phyloP scores from a whole-genome alignment of 2,888 invertebrate species.

The Leucophenga maculata region DNA sequence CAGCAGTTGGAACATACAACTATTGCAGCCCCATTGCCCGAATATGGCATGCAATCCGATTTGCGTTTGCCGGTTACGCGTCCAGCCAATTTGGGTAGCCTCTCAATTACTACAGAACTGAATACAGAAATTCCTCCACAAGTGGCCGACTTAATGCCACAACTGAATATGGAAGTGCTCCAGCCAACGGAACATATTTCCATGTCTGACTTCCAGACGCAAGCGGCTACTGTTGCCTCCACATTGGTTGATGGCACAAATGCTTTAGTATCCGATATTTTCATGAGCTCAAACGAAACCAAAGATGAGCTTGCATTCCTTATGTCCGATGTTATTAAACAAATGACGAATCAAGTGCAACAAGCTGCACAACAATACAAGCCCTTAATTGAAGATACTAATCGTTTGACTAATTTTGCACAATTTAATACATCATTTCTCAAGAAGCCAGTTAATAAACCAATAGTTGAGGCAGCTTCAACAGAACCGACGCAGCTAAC shows the following conservation, averaged over 20 bases:
- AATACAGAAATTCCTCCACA: conserved; percentile 51
- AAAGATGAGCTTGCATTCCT: conserved; percentile 68
- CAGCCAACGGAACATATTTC: conserved; percentile 61
- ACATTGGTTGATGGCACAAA: conserved; percentile 66
- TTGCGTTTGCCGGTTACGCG: conserved; percentile 50
- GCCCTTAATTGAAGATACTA: conserved; percentile 35
- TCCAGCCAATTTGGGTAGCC: conserved; percentile 46
- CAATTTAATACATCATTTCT: conserved; percentile 66
- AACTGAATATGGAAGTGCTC: conserved; percentile 58
- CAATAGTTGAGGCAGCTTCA: conserved; percentile 12
- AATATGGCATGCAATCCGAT: conserved; percentile 30
- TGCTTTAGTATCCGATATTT: conserved; percentile 47
- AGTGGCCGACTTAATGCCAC: conserved; percentile 58
- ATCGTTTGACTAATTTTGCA: conserved; percentile 67
- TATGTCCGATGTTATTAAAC: conserved; percentile 69
- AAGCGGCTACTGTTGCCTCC: conserved; percentile 71
- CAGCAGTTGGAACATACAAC: background rate
- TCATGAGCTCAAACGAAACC: conserved; percentile 61
- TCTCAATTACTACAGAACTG: conserved; percentile 38
- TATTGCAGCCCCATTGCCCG: background rate
- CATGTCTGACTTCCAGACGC: conserved; percentile 69
- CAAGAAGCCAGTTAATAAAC: conserved; percentile 29
- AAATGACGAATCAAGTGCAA: conserved; percentile 56
- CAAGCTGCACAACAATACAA: conserved; percentile 30
- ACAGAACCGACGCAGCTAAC: background rate